Conservation (phyloP, 2,113 vertebrate genomes). For the Peromyscus maniculatus region DNA sequence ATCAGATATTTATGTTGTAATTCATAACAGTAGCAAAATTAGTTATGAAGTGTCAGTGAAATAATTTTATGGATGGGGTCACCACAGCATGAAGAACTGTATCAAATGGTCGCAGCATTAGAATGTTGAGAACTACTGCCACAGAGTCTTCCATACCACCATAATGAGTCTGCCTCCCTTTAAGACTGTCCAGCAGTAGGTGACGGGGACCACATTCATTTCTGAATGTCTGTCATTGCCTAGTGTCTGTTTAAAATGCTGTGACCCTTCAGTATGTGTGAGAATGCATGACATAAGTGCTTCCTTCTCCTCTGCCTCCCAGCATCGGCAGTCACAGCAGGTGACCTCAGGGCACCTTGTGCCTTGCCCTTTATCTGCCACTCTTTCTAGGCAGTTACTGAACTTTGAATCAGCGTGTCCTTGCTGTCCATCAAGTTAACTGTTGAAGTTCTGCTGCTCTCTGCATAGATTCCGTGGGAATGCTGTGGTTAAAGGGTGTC, state of each 20-base stretch:
- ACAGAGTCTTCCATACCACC: too few species aligned
- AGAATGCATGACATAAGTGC: background rate
- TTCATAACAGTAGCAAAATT: background rate
- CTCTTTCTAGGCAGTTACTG: background rate
- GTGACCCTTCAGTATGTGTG: background rate
- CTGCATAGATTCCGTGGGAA: background rate
- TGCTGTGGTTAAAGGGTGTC: background rate
- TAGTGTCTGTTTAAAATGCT: background rate
- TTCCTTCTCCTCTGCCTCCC: background rate
- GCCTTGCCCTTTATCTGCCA: background rate
- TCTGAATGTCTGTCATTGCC: background rate
- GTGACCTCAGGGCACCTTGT: background rate
- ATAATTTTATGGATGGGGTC: background rate
- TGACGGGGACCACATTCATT: background rate
- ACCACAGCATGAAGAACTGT: background rate
- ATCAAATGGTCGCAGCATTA: background rate
- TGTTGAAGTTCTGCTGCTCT: background rate
- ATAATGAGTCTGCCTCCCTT: background rate
- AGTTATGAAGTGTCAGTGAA: background rate
- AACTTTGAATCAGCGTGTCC: background rate
- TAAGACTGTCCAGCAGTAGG: background rate
- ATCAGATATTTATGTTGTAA: background rate
- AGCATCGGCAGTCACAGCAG: background rate
- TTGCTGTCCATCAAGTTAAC: background rate
- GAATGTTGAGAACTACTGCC: background rate